These are phyloP conservation scores for Ceratosolen fusciceps DNA, from an alignment of 1,140 invertebrate genomes.

Conservation along the genomic window DNA sequence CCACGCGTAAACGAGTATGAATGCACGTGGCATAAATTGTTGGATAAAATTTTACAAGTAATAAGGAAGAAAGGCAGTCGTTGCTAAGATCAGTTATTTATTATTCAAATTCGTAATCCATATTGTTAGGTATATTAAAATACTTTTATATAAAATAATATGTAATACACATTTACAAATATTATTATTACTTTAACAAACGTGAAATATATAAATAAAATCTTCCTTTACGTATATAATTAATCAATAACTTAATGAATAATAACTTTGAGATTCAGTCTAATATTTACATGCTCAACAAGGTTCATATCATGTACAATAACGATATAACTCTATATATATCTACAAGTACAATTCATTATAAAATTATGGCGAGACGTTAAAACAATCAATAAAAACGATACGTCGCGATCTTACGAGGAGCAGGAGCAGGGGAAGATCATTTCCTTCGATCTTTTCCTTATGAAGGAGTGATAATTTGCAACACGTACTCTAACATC, in stretches of 20 bases:
- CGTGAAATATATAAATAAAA: constrained; percentile 1
- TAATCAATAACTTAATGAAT: constrained; percentile 23
- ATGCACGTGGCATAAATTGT: too few species aligned
- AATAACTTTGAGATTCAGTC: constrained; percentile 28
- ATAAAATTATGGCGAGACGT: not conserved
- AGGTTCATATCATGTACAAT: constrained; percentile 15
- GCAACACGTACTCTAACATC: constrained; percentile 62
- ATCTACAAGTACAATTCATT: constrained; percentile 13
- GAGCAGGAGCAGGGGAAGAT: too few species aligned
- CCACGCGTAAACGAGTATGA: too few species aligned
- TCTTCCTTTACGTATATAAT: constrained; percentile 3
- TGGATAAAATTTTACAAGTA: too few species aligned
- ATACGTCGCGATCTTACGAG: too few species aligned
- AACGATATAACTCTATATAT: not conserved
- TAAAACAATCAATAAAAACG: too few species aligned
- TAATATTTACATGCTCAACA: not conserved
- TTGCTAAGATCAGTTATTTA: not conserved
- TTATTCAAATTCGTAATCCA: not conserved
- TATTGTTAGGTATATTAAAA: constrained; percentile 30
- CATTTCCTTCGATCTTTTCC: not conserved
- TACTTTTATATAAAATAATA: constrained; percentile 25
- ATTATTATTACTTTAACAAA: constrained; percentile 19
- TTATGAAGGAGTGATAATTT: constrained; percentile 54
- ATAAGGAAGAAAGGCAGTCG: too few species aligned
- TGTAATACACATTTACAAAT: constrained; percentile 20